Base-by-base conservation (phyloP, 2,888 invertebrate genomes). In the Papilio demoleus region DNA sequence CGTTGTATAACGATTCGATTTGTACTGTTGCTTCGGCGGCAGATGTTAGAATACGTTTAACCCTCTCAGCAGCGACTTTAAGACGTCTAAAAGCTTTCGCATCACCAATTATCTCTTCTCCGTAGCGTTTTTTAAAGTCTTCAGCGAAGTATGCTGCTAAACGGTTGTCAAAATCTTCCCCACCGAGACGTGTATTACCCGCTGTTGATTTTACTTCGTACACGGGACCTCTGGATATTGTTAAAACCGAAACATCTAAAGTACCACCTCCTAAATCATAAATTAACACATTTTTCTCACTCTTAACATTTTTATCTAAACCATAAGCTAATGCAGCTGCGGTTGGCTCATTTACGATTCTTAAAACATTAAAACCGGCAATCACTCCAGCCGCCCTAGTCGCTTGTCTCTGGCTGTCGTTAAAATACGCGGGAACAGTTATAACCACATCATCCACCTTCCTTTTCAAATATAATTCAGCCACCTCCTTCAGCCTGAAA, bases 221-320 rank as follows among this genome's bases (percentile, higher is more conserved):
- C 0, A 85, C 72, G 0, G 82, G 81, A 19, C 77, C 79, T 19
- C 81, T 78, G 0, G 75, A 78, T 14, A 88, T 82, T 5, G 75
- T 81, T 2, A 90, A 47, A 12, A 90, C 72, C 9, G 89, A 86
- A 34, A 88, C 88, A 53, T 90, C 88, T 4, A 88, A 81, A 50
- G 86, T 88, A 2, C 88, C 88, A 0, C 89, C 90, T 4, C 90
- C 90, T 36, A 90, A 70, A 72, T 90, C 89, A 70, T 85, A 90
- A 5, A 90, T 77, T 1, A 88, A 67, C 1, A 89, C 77, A 53
- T 87, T 84, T 31, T 76, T 73, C 4, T 79, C 80, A 2, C 82
- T 78, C 70, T 75, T 76, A 2, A 81, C 45, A 2, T 80, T 75
- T 59, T 79, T 79, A 47, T 81, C 79, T 6, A 87, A 70, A 0